Percentiles rank a stretch among this genome's conserved stretches.
Evolutionary conservation across 2,888 invertebrate species (phyloP).

Genomic region (Hirtodrosophila duncani): DNA sequence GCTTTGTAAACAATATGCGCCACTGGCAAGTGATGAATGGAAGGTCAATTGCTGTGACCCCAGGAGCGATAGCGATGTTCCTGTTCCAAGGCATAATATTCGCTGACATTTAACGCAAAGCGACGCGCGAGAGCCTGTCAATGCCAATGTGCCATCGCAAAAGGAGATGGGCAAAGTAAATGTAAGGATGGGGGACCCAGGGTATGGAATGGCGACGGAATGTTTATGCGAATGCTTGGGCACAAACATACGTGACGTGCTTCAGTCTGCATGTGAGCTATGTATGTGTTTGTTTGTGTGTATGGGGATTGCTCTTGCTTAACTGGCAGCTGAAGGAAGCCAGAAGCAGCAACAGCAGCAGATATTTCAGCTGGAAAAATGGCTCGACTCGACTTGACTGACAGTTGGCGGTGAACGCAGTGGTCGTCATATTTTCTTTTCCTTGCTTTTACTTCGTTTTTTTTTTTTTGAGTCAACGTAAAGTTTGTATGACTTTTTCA

Average conservation of each 20-base stretch:
- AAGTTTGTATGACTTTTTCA: conserved; percentile 29
- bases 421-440: conserved; percentile 58
- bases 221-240: conserved; percentile 69
- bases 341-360: conserved; percentile 15
- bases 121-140: conserved; percentile 61
- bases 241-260: conserved; percentile 64
- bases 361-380: conserved; percentile 54
- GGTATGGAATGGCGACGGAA: conserved; percentile 47
- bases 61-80: conserved; percentile 7
- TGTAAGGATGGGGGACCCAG: conserved; percentile 1
- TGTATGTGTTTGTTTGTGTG: conserved; percentile 15
- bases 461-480: conserved; percentile 33
- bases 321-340: conserved; percentile 46
- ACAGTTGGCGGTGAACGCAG: conserved; percentile 37
- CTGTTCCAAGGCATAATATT: conserved; percentile 9
- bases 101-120: conserved; percentile 60
- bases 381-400: conserved; percentile 41
- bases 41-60: conserved; percentile 69
- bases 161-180: not conserved
- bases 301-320: conserved; percentile 20
- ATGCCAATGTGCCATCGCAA: conserved; percentile 54
- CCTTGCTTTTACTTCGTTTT: no score
- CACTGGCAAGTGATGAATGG: conserved; percentile 52
- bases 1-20: conserved; percentile 53
- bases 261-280: conserved; percentile 21